Base-by-base conservation (phyloP, 2,113 vertebrate genomes). In the Melanocharis versteri region DNA sequence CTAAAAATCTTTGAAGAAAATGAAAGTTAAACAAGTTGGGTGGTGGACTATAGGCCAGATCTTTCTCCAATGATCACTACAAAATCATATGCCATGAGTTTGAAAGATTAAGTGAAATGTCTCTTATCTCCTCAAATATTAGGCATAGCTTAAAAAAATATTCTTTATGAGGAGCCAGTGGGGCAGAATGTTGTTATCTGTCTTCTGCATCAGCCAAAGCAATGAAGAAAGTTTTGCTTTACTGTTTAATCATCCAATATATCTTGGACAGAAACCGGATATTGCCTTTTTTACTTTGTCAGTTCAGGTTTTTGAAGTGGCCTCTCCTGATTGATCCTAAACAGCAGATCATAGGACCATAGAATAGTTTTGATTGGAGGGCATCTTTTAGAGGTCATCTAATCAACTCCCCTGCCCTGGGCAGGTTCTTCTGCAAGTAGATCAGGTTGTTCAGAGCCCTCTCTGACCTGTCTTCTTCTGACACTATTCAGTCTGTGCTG, bases 191-290 rank as follows among this genome's bases (percentile, higher is more conserved):
- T 51, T 94, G 42, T 95, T 56, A 73, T 94, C 71, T 92, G 60
- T 91, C 33, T 95, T 30, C 79, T 65, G 28, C 48, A 65, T 66
- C 33, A 66, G 45, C 60, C 68, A 80, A 68, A 92, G 39, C 64
- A 96, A 83, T 73, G 65, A 89, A 96, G 58, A 35, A 27, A 77
- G 19, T 75, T 95, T 78, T 94, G 86, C 56, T 94, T 81, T 28
- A 5, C 30, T 82, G 10, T 56, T 68, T 72, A 73, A 44, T 75
- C 31, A 90, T 86, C 53, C 56, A 90, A 19, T 42, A 18, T 73
- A 66, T 88, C 56, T 93, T 77, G 68, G 39, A 66, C n/a, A 77
- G 66, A 95, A 93, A 56, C 73, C 82, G 26, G 87, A 53, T 89
- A 77, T 65, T 79, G 76, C 48, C 69, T 90, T 80, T 45, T 35